A percentile compares a stretch with the other conserved stretches of the same genome.
These are phyloP conservation scores for Rhingia campestris DNA, from an alignment of 2,888 invertebrate species.

Conservation along the genomic window DNA sequence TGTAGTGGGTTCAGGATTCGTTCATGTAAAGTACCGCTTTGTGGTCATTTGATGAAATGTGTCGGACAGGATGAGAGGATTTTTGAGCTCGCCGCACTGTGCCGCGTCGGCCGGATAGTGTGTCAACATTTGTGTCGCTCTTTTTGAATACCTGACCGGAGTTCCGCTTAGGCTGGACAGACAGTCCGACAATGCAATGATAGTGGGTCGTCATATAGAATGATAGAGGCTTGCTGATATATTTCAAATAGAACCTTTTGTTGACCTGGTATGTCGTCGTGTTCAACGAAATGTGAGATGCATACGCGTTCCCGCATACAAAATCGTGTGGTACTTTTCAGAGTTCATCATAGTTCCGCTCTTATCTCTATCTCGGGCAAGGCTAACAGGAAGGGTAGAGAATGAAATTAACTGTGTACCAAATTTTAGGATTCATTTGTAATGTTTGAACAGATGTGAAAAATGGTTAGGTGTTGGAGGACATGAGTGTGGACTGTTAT, in stretches of 20 bases:
- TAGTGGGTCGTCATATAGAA: not conserved
- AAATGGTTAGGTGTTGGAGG: constrained; percentile 21
- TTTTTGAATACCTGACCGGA: constrained; percentile 42
- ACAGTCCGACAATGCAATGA: not conserved
- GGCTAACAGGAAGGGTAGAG: constrained; percentile 28
- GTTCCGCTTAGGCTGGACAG: constrained; percentile 45
- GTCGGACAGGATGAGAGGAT: constrained; percentile 27
- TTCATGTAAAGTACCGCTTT: constrained; percentile 31
- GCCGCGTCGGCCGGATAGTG: constrained; percentile 7
- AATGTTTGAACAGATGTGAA: constrained; percentile 68
- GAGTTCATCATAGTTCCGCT: constrained; percentile 38
- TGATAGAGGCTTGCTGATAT: constrained; percentile 32
- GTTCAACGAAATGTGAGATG: constrained; percentile 63
- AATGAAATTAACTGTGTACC: constrained; percentile 23
- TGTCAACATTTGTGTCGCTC: constrained; percentile 24
- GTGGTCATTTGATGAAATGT: constrained; percentile 59
- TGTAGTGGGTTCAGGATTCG: constrained; percentile 19
- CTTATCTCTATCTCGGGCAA: constrained; percentile 16
- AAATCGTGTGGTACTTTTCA: constrained; percentile 42
- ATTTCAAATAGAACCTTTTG: constrained; percentile 58
- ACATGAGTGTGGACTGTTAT: no score
- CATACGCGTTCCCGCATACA: constrained; percentile 26
- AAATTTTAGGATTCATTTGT: constrained; percentile 11
- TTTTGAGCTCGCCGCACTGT: constrained; percentile 6
- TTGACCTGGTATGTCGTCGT: constrained; percentile 59